These are phyloP conservation scores for Engystomops pustulosus DNA, from an alignment of 2,113 vertebrate species.

Conservation along the genomic window DNA sequence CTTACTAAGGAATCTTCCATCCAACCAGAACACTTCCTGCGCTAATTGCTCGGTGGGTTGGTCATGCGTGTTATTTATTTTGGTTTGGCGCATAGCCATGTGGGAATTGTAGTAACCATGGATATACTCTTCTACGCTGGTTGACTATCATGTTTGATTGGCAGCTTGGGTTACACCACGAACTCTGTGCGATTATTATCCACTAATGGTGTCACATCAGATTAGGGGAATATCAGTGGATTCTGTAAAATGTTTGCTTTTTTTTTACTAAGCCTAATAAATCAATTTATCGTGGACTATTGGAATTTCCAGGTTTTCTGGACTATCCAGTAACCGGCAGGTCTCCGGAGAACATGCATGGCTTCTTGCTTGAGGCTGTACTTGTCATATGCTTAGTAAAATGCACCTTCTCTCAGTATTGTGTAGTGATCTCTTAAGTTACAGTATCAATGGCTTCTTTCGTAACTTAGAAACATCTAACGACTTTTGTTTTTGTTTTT, in stretches of 20 bases:
- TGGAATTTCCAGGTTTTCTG: not conserved
- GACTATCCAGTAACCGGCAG: not conserved
- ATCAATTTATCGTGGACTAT: not conserved
- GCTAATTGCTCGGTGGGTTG: not conserved
- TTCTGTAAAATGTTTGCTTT: not conserved
- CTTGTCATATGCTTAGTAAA: too few species aligned
- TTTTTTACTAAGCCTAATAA: too few species aligned
- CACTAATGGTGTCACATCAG: not conserved
- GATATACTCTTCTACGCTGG: not conserved
- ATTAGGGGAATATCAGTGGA: not conserved
- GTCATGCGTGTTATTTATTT: not conserved
- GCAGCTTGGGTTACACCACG: not conserved
- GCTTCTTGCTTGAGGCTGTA: not conserved
- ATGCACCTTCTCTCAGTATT: too few species aligned
- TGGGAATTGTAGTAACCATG: not conserved
- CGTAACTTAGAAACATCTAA: too few species aligned
- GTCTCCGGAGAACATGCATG: not conserved
- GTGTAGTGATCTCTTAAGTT: too few species aligned
- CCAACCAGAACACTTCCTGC: not conserved
- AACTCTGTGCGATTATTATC: not conserved
- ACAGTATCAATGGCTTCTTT: too few species aligned
- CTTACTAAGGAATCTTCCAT: slow-evolving; percentile 1
- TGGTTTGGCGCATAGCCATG: not conserved
- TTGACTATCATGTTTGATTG: not conserved
- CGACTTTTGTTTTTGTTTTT: too few species aligned